Evolutionary conservation across 2,888 invertebrate species (phyloP), one percentile per base, ranked within the genome.

Genomic region (Uropetala carovei): DNA sequence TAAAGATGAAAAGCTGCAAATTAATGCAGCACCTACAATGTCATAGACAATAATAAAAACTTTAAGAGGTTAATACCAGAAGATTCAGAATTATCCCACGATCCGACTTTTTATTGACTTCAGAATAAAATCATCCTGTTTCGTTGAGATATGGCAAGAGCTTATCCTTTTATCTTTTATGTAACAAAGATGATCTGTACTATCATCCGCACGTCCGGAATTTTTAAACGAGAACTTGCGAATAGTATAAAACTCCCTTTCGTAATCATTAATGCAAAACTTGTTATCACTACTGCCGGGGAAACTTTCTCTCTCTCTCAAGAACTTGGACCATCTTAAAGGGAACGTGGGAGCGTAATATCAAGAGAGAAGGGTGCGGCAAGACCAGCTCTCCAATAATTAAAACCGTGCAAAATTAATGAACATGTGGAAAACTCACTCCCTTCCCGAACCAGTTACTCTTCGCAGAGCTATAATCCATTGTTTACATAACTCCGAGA

Each of bases 371-470:
- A 68, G 56, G 43, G n/a, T 30, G 68, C 43, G 68, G 43, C 27
- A 30, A n/a, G 30, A 30, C 22, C 64, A 64, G 27, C 64, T 64
- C 68, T 43, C 89, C 89, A 68, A 89, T 89, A 89, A 89, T 89
- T 89, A 89, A 89, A 89, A 43, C 64, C 60, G 60, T 89, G 64
- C 64, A 89, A 89, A 43, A 89, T 89, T 89, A 89, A 89, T 68
- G 89, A 89, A 64, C 60, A 11, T 43, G 43, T 64, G 89, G 89
- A 18, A 9, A 57, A 83, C n/a, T 83, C 83, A 10, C 56, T 83
- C 83, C 14, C 18, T n/a, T 64, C 27, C 5, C 43, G 27, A 75
- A 75, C 22, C 13, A 75, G 75, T 27, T 75, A 11, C 27, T 27
- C 22, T 11, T 7, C 22, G 27, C 27, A 27, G n/a, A 75, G 10